Percentiles rank a stretch among this genome's conserved stretches.
Evolutionary conservation across 2,888 invertebrate genomes (phyloP).

Genomic region (Temnothorax ravouxi): DNA sequence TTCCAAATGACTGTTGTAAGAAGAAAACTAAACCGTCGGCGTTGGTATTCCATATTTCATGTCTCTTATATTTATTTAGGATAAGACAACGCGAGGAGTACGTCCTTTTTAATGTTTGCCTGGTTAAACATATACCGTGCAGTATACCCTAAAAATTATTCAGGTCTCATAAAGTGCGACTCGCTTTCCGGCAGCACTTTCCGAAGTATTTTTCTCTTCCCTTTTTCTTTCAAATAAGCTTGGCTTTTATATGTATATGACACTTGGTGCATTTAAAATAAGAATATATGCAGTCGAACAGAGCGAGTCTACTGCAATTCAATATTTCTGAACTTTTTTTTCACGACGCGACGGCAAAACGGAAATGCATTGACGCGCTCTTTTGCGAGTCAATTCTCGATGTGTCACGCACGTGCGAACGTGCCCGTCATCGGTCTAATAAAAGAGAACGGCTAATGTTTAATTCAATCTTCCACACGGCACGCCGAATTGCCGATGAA

Average conservation of each 20-base stretch:
- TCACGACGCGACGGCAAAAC: neutral
- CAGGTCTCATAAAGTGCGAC: neutral
- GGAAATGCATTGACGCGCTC: conserved; percentile 7
- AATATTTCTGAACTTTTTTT: neutral
- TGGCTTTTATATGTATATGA: neutral
- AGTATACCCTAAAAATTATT: neutral
- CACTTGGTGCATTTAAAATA: neutral
- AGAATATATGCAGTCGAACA: neutral
- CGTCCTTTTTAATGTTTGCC: neutral
- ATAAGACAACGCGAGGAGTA: neutral
- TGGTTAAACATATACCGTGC: neutral
- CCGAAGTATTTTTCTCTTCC: neutral
- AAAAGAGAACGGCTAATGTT: conserved; percentile 39
- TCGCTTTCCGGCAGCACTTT: neutral
- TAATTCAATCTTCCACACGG: conserved; percentile 35
- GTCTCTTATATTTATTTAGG: conserved; percentile 16
- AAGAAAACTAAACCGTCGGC: neutral
- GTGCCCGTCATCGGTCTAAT: neutral
- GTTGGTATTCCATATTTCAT: neutral
- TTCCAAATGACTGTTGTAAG: neutral
- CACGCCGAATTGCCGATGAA: conserved; percentile 14
- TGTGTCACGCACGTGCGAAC: neutral
- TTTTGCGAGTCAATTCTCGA: neutral
- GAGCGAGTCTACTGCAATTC: neutral
- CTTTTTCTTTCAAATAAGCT: neutral